These are phyloP conservation scores for Perccottus glenii DNA, from an alignment of 2,113 vertebrate species.

Conservation along the genomic window DNA sequence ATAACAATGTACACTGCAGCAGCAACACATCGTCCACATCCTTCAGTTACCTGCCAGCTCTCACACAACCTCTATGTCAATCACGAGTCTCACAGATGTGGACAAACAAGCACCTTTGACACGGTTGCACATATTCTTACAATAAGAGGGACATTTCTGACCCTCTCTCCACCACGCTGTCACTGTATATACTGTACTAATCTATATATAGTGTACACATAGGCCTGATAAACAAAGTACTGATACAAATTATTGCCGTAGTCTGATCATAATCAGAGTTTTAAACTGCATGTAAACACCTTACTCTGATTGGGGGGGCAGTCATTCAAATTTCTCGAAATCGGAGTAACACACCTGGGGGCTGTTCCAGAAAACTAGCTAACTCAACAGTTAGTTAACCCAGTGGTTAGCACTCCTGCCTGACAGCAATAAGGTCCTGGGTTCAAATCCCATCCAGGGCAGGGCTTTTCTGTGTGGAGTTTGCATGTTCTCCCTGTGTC, in stretches of 20 bases:
- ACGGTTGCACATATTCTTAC: slow-evolving; percentile 11
- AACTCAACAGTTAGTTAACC: too few species aligned
- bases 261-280: slow-evolving; percentile 2
- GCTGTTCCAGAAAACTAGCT: too few species aligned
- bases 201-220: slow-evolving; percentile 20
- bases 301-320: too few species aligned
- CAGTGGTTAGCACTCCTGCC: too few species aligned
- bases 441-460: too few species aligned
- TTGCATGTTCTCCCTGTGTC: too few species aligned
- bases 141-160: slow-evolving; percentile 7
- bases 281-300: slow-evolving; percentile 20
- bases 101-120: slow-evolving; percentile 42
- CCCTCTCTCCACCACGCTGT: slow-evolving; percentile 4
- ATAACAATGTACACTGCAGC: neutral
- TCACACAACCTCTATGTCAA: slow-evolving; percentile 51
- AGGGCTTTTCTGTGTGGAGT: too few species aligned
- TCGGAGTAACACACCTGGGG: too few species aligned
- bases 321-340: neutral
- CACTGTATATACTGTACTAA: neutral
- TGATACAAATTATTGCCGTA: too few species aligned
- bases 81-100: slow-evolving; percentile 28
- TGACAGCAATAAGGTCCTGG: too few species aligned
- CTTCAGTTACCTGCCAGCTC: slow-evolving; percentile 57
- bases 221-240: neutral
- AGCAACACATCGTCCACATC: slow-evolving; percentile 29